Base-by-base conservation (phyloP, 2,113 vertebrate genomes). In the Centropristis striata region DNA sequence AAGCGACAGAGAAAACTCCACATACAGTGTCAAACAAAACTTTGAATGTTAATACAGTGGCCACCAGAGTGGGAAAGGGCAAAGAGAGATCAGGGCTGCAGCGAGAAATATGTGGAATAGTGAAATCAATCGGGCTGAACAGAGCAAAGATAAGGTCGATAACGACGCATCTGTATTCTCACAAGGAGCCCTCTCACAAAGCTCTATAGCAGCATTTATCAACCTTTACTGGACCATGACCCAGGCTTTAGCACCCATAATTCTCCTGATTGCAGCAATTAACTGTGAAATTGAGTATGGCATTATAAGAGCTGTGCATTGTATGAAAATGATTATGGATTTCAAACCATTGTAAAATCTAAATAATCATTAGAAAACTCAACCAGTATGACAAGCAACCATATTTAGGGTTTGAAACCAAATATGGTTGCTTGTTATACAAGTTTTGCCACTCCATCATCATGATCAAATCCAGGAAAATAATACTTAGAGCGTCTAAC, bases 201-300 rank as follows among this genome's bases (percentile, higher is more conserved):
- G 64, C 55, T 80, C 25, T 49, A 32, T 39, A 51, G 47, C 36
- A 47, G 46, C 10, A 15, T 79, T 84, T 83, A 47, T 81, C 75
- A 87, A 71, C 53, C 32, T 84, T 84, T 85, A 84, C 61, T 63
- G 27, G 75, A 80, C 54, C 68, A 53, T 66, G 77, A 87, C 57
- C 67, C 41, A 25, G 54, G 44, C 50, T 77, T 75, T 41, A 69
- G 20, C 36, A 37, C 13, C 73, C n/a, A 81, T 57, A 54, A 79
- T 21, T 82, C 32, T 25, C 55, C 57, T 70, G 57, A 80, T 57
- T 58, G 28, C 21, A 49, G 71, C 65, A 83, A 78, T 83, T 75
- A 66, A 75, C 70, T 76, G 41, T 80, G 61, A 75, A 84, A 84
- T 74, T 49, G 39, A 84, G 55, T 58, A 50, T 75, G 57, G 41